A percentile compares a stretch with the other conserved stretches of the same genome.
Conservation (phyloP, 2,888 invertebrate species). For the Cheilosia urbana region DNA sequence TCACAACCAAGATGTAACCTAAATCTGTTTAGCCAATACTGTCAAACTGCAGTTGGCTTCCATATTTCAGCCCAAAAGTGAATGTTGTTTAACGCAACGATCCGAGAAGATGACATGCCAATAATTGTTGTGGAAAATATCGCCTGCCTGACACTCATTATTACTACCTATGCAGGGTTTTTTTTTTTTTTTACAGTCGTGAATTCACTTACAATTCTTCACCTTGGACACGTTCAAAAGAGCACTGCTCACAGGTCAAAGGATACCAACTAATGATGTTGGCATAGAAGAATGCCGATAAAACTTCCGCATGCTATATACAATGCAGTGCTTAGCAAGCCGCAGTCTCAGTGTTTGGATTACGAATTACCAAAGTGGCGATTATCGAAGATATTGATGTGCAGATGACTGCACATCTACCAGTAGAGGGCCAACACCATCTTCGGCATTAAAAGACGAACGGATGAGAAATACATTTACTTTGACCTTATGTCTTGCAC, state of each 20-base stretch:
- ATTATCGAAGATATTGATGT: constrained; percentile 75
- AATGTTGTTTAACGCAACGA: background rate
- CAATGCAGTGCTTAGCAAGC: constrained; percentile 14
- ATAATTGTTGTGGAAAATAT: background rate
- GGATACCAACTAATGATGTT: constrained; percentile 74
- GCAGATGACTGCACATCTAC: constrained; percentile 64
- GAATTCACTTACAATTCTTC: constrained; percentile 64
- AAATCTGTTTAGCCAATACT: too few relatives aligned
- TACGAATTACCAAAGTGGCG: constrained; percentile 75
- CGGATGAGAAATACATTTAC: constrained; percentile 73
- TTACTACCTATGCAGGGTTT: background rate
- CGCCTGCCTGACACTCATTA: constrained; percentile 5
- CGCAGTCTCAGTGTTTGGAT: constrained; percentile 64
- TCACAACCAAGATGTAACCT: too few relatives aligned
- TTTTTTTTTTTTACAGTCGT: constrained; percentile 7
- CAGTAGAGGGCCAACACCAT: constrained; percentile 55
- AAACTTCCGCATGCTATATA: constrained; percentile 74
- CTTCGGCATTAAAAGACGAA: constrained; percentile 61
- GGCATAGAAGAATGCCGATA: constrained; percentile 72
- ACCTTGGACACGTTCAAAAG: constrained; percentile 71
- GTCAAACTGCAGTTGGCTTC: too few relatives aligned
- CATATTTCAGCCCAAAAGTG: background rate
- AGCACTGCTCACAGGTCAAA: constrained; percentile 59
- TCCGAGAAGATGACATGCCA: background rate
- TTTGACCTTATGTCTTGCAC: constrained; percentile 74